Evolutionary conservation across 1,140 invertebrate species (phyloP).

Genomic region (Myzus persicae): DNA sequence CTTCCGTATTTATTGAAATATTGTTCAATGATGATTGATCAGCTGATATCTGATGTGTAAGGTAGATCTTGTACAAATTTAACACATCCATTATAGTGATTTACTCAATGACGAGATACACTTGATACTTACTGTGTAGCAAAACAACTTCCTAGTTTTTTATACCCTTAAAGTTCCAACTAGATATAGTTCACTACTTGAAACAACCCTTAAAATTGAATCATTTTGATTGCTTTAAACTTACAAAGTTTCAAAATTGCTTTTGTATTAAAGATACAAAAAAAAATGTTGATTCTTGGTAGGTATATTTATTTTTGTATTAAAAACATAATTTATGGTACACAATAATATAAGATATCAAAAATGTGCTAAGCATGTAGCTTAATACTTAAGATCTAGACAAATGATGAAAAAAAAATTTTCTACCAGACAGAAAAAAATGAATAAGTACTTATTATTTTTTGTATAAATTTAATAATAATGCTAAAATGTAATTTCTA

Average conservation of each 20-base stretch:
- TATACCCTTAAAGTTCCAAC: background rate
- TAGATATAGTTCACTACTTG: background rate
- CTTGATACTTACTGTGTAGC: too few species aligned
- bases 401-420: background rate
- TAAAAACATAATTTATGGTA: background rate
- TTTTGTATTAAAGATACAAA: too few species aligned
- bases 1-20: too few species aligned
- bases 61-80: too few species aligned
- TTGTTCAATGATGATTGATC: too few species aligned
- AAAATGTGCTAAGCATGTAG: background rate
- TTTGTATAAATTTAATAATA: background rate
- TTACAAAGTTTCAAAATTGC: too few species aligned
- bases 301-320: background rate
- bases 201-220: background rate
- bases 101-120: too few species aligned
- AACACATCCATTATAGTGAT: too few species aligned
- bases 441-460: background rate
- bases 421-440: background rate
- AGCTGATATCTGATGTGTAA: too few species aligned
- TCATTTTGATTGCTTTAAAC: too few species aligned
- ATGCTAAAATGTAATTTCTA: constrained; percentile 12
- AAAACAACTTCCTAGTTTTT: background rate
- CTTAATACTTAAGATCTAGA: background rate
- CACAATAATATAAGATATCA: background rate
- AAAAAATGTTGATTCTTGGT: background rate